Evolutionary conservation across 2,113 vertebrate species (phyloP), one percentile per base, ranked within the genome.

Genomic region (Candoia aspera): DNA sequence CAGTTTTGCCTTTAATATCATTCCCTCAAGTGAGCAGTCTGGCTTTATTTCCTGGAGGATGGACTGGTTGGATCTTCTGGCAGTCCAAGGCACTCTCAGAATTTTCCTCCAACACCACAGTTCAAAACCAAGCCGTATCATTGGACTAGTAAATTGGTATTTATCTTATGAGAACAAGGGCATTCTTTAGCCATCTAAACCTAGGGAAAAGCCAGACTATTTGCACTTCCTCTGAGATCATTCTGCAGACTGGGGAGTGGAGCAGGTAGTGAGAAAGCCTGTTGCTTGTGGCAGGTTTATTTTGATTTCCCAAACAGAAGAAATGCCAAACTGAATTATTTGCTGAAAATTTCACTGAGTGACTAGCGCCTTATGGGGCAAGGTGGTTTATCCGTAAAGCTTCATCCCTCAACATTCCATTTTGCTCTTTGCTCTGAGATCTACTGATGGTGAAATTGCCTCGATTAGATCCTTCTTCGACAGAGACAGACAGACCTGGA

Each of bases 401-500:
- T 1, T 62, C 83, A 8, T 1, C 5, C 0, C 2, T 19, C 10
- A 60, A 60, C 10, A 2, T 59, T 49, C 8, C 8, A 1, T 33
- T 29, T 90, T 37, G 10, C 89, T 59, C 12, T 84, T n/a, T 57
- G 6, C 6, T 12, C 9, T 60, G 26, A 21, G 0, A 6, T 42
- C 13, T 37, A 23, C 58, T 29, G 37, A 64, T 24, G 11, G 11
- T 4, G 5, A 29, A 13, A 13, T 84, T n/a, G 11, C 54, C 87
- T 15, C 84, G 46, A 23, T 21, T 92, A 97, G 97, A 95, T 97
- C 46, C 95, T 97, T 58, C 93, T 97, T 53, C 85, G 94, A 33
- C 96, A 92, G 90, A 93, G 96, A 83, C 94, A 95, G 90, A 97
- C 97, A 2, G 93, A 94, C 3, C 93, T 97, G 93, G 95, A 97